phyloP scores from a whole-genome alignment of 2,797 vertebrate species.

The Onychomys arenicola region DNA sequence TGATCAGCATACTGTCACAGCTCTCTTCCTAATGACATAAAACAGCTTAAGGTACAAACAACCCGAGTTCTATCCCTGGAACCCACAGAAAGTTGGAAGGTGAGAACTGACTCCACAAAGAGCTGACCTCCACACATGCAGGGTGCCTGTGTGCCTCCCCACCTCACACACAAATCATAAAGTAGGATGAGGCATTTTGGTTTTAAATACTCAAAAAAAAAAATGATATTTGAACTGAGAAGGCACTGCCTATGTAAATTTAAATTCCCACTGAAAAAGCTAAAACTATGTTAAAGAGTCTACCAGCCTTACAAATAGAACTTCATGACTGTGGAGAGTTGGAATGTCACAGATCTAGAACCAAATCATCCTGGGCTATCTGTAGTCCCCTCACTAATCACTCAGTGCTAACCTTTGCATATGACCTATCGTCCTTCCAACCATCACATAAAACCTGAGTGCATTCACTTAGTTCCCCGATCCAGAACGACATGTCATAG shows the following conservation, averaged over 20 bases:
- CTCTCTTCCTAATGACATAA: conserved; percentile 18
- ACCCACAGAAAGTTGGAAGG: background rate
- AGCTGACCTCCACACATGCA: background rate
- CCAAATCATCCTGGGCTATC: background rate
- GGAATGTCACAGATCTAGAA: background rate
- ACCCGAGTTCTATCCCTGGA: background rate
- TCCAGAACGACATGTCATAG: no score
- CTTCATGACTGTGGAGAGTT: background rate
- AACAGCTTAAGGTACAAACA: background rate
- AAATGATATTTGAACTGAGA: background rate
- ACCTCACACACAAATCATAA: background rate
- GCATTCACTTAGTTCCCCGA: background rate
- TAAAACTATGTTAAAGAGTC: background rate
- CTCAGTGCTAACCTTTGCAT: background rate
- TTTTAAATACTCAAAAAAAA: background rate
- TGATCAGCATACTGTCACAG: background rate
- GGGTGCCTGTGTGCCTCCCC: no score
- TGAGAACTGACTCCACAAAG: background rate
- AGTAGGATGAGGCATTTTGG: background rate
- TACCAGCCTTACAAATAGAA: background rate
- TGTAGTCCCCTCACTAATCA: background rate
- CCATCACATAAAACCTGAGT: background rate
- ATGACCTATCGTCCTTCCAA: background rate
- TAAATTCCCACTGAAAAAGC: no score
- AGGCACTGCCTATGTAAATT: background rate